Evolutionary conservation across 2,797 vertebrate species (phyloP).

Genomic region (Xiphophorus birchmanni): DNA sequence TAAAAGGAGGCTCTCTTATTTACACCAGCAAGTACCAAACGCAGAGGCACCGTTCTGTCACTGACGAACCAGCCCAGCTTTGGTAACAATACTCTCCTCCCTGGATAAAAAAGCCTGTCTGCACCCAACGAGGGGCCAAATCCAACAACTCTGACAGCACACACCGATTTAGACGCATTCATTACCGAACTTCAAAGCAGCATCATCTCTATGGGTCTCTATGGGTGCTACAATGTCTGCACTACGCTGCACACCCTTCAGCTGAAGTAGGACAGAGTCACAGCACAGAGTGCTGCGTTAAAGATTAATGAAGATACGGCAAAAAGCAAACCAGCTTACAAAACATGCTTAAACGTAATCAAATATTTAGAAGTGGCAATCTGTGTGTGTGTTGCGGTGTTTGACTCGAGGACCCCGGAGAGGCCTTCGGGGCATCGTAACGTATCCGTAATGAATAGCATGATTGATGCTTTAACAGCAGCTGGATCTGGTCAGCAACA

Average conservation of each 20-base stretch:
- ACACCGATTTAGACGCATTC: slow-evolving; percentile 39
- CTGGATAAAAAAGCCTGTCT: slow-evolving; percentile 29
- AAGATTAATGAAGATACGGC: slow-evolving; percentile 74
- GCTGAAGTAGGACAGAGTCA: slow-evolving; percentile 58
- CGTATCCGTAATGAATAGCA: neutral
- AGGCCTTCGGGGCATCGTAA: slow-evolving; percentile 30
- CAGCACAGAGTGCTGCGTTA: slow-evolving; percentile 53
- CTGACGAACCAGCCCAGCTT: slow-evolving; percentile 45
- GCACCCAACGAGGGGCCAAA: slow-evolving; percentile 30
- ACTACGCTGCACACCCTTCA: slow-evolving; percentile 34
- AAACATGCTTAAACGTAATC: slow-evolving; percentile 63
- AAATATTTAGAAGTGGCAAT: slow-evolving; percentile 73
- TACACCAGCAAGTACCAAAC: slow-evolving; percentile 39
- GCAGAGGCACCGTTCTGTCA: slow-evolving; percentile 21
- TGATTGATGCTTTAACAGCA: neutral
- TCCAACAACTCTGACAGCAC: slow-evolving; percentile 35
- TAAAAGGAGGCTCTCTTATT: slow-evolving; percentile 31
- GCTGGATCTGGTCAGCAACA: slow-evolving; percentile 8
- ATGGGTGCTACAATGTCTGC: slow-evolving; percentile 22
- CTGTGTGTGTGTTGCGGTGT: slow-evolving; percentile 44
- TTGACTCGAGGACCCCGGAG: slow-evolving; percentile 47
- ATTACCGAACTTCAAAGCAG: slow-evolving; percentile 67
- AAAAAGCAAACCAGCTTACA: slow-evolving; percentile 59
- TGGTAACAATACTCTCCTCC: slow-evolving; percentile 39
- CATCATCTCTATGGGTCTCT: slow-evolving; percentile 41